Base-by-base conservation (phyloP, 1,140 invertebrate genomes). In the Lepidotrigona ventralis region DNA sequence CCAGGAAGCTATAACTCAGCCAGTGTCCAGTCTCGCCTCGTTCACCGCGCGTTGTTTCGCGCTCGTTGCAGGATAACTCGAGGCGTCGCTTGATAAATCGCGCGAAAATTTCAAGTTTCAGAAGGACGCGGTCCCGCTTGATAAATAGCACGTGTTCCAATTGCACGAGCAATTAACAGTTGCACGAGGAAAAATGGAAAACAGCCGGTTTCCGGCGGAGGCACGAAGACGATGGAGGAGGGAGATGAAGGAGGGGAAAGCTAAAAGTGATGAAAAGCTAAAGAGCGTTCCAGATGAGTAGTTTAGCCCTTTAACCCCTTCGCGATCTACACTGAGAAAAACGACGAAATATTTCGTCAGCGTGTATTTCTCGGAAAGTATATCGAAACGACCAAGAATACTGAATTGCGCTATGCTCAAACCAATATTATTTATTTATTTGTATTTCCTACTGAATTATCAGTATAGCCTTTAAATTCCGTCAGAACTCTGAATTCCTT, bases 1-100 rank as follows among this genome's bases (percentile, higher is more conserved):
- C 85, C 85, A 77, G 76, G 70, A 80, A 84, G 70, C 81, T 66
- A 81, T 87, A 87, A 84, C 86, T 87, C 85, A 72, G 17, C 54
- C 39, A 19, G 23, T 19, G 85, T 76, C 75, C 76, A 71, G 70
- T 76, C 60, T 71, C 75, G 56, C 83, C 63, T 54, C 54, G 68
- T 60, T 79, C n/a, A 29, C 12, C 9, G 14, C 1, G 29, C 19
- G 53, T 69, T 71, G 60, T 72, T 56, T 63, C 60, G 64, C 66
- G 23, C 23, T 11, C 60, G 33, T 33, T 33, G 2, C 46, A 75
- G 71, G 33, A 29, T 63, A 77, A 70, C 81, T 53, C 54, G 29
- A 64, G 80, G 51, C 64, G 81, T 60, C 8, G 63, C 46, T 83
- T 83, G 81, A 83, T 78, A 78, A 83, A 83, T 83, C 75, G 74